Percentiles rank a stretch among this genome's conserved stretches.
Evolutionary conservation across 2,113 vertebrate species (phyloP).

Genomic region (Microtus richardsoni): DNA sequence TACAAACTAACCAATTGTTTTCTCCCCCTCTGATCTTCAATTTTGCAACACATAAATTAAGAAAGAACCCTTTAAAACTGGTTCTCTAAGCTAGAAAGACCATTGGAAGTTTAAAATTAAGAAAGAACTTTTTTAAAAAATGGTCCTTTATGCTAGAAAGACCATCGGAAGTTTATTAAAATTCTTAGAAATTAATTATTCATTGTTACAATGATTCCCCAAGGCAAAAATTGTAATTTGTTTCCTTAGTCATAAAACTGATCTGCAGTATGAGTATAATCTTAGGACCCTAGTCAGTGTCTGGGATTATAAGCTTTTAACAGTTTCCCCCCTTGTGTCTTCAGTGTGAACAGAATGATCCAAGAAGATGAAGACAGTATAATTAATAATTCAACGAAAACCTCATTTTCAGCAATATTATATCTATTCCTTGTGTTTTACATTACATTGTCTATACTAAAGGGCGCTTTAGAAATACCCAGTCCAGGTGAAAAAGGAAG

Average conservation of each 20-base stretch:
- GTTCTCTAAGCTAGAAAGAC: not conserved
- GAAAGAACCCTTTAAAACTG: not conserved
- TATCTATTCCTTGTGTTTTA: not conserved
- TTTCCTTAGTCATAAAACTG: not conserved
- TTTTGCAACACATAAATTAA: slow-evolving; percentile 14
- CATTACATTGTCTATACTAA: not conserved
- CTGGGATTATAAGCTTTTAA: not conserved
- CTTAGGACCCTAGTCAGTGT: not conserved
- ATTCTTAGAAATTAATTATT: slow-evolving; percentile 29
- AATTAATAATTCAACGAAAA: slow-evolving; percentile 39
- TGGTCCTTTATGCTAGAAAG: slow-evolving; percentile 12
- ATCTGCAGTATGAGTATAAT: not conserved
- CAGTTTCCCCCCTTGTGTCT: not conserved
- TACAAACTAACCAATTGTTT: not conserved
- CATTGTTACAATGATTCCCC: not conserved
- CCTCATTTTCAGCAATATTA: not conserved
- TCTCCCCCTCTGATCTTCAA: not conserved
- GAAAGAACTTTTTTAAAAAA: not conserved
- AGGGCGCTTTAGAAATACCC: not conserved
- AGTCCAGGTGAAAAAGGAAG: not conserved
- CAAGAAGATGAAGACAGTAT: slow-evolving; percentile 16
- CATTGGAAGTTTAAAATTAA: slow-evolving; percentile 17
- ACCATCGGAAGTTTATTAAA: not conserved
- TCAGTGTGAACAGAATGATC: not conserved
- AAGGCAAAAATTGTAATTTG: slow-evolving; percentile 21